Base-by-base conservation (phyloP, 2,113 vertebrate genomes). In the Odobenus rosmarus region DNA sequence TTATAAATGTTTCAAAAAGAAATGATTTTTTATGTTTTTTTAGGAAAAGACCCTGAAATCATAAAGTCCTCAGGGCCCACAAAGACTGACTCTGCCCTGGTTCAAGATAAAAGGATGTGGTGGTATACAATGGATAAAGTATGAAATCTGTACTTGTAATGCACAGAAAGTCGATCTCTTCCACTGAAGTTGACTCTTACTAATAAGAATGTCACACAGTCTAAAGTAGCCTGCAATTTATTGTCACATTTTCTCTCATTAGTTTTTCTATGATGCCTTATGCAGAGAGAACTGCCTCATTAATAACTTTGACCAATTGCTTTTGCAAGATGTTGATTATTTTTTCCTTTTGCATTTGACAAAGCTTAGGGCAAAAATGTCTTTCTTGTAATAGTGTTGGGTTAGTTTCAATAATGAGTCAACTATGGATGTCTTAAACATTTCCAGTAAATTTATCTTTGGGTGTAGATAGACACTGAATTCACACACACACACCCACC, bases 161-260 rank as follows among this genome's bases (percentile, higher is more conserved):
- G 51, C 74, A 95, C 53, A 93, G 53, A 92, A 96, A 95, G 87
- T 89, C 28, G 0, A 97, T 97, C 69, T 90, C 31, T 92, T 90
- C 14, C 71, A 97, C 16, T 90, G 53, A 93, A 72, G 57, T 82
- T 85, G 92, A 96, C 62, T 85, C 57, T 95, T 97, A 96, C 96
- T 97, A 96, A 96, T 95, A 97, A 97, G 96, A 95, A 97, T 97
- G 93, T 96, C 95, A 97, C 61, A 96, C 49, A 81, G 71, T 93
- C 19, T 80, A 97, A 98, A 98, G 80, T 53, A 96, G 74, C 11
- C 62, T 86, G 31, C 59, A 94, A 98, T 97, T 97, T 98, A 97
- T 97, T 98, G 93, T 97, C 87, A 92, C 59, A 96, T 97, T 96
- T 97, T 97, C 95, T 93, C 88, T 96, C 89, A 55, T 97, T 97